These are phyloP conservation scores for Phylloscopus trochiloides DNA, from an alignment of 2,113 vertebrate species.

Conservation along the genomic window DNA sequence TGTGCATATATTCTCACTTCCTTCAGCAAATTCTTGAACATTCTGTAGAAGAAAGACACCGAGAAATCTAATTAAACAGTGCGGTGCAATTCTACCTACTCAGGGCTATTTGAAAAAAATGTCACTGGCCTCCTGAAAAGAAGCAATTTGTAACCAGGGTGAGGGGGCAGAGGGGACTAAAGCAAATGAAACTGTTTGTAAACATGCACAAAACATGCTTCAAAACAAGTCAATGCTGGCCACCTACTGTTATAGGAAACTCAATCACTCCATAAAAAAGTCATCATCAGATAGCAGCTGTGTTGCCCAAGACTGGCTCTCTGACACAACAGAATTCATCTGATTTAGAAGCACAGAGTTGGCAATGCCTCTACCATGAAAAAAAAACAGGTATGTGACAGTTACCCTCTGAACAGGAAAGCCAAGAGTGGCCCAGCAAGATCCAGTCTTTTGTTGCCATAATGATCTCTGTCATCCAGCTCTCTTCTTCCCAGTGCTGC, in stretches of 20 bases:
- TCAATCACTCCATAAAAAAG: background rate
- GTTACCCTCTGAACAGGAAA: constrained; percentile 95
- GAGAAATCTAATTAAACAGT: background rate
- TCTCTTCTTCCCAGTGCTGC: constrained; percentile 94
- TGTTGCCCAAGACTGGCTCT: background rate
- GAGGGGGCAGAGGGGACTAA: background rate
- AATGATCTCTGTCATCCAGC: constrained; percentile 98
- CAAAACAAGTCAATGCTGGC: background rate
- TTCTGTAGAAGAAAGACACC: constrained; percentile 73
- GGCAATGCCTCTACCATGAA: background rate
- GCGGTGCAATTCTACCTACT: background rate
- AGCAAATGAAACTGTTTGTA: background rate
- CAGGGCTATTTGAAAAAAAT: background rate
- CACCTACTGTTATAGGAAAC: background rate
- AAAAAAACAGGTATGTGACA: background rate
- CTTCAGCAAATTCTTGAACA: constrained; percentile 99
- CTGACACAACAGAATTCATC: background rate
- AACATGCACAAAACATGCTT: background rate
- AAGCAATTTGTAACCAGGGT: background rate
- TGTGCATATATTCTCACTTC: constrained; percentile 98
- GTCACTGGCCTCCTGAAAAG: background rate
- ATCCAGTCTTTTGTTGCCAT: constrained; percentile 98
- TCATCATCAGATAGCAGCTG: background rate
- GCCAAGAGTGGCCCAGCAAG: constrained; percentile 94
- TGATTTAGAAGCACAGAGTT: background rate